Conservation (phyloP, 2,888 invertebrate species). For the Cremastobaeus sp. region DNA sequence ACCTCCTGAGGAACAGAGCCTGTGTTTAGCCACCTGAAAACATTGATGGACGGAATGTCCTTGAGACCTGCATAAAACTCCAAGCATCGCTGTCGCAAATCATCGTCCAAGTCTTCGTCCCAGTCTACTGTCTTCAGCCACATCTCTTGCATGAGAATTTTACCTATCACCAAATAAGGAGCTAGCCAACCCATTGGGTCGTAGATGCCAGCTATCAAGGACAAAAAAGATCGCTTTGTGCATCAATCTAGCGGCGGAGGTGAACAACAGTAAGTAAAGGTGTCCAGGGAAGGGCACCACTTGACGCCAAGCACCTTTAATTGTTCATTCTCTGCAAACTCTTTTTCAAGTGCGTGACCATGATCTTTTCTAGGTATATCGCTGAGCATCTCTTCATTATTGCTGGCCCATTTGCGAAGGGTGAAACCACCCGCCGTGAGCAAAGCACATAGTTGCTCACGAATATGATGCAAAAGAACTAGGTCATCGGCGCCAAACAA, state of each 20-base stretch:
- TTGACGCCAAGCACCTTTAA: not conserved
- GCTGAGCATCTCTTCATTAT: not conserved
- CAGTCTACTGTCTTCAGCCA: not conserved
- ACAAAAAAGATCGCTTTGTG: not conserved
- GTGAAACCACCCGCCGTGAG: not conserved
- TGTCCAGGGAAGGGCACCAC: not conserved
- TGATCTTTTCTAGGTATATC: not conserved
- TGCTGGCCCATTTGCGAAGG: not conserved
- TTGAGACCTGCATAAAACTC: no score
- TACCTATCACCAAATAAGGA: not conserved
- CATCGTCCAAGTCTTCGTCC: not conserved
- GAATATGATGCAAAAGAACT: not conserved
- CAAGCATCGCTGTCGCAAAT: no score
- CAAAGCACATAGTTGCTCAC: not conserved
- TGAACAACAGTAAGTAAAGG: not conserved
- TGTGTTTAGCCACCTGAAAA: not conserved
- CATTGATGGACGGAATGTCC: not conserved
- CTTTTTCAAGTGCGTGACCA: not conserved
- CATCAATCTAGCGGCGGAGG: not conserved
- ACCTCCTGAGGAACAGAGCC: no score
- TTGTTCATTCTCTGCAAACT: not conserved
- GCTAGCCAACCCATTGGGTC: not conserved
- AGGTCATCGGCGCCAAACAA: not conserved
- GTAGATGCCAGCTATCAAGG: not conserved
- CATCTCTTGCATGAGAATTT: not conserved